Evolutionary conservation across 2,113 vertebrate genomes (phyloP).

Genomic region (Galeopterus variegatus): DNA sequence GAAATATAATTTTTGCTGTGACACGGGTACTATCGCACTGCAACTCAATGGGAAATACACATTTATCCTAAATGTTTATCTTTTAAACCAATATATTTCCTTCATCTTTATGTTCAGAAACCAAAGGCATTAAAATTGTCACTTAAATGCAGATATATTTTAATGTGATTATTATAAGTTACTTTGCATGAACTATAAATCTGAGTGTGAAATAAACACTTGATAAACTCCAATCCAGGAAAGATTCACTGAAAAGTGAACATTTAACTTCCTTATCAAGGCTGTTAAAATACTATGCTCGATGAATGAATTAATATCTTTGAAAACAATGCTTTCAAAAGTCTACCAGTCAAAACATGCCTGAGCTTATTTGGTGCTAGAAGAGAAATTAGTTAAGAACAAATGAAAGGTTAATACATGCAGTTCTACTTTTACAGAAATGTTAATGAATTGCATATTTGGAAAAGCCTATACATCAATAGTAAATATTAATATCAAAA

Average conservation of each 20-base stretch:
- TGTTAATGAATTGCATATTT: slow-evolving; percentile 24
- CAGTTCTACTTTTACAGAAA: slow-evolving; percentile 30
- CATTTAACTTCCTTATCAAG: slow-evolving; percentile 43
- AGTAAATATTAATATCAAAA: slow-evolving; percentile 43
- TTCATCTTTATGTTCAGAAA: slow-evolving; percentile 34
- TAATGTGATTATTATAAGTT: slow-evolving; percentile 28
- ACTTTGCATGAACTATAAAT: slow-evolving; percentile 33
- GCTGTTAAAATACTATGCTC: neutral
- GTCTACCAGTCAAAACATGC: slow-evolving; percentile 39
- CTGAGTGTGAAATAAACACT: slow-evolving; percentile 46
- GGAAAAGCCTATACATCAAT: slow-evolving; percentile 6
- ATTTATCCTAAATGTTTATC: neutral
- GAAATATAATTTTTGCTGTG: neutral
- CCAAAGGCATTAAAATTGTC: neutral
- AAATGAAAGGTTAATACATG: slow-evolving; percentile 62
- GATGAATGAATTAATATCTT: slow-evolving; percentile 48
- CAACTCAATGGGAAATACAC: neutral
- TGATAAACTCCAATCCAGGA: slow-evolving; percentile 41
- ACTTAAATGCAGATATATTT: slow-evolving; percentile 29
- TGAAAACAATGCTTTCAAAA: slow-evolving; percentile 1
- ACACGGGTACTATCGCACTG: neutral
- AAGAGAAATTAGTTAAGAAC: slow-evolving; percentile 58
- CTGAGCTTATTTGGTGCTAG: neutral
- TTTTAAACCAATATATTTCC: neutral
- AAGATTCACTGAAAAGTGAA: neutral